Evolutionary conservation across 2,888 invertebrate genomes (phyloP).

Genomic region (Diarsia rubi): DNA sequence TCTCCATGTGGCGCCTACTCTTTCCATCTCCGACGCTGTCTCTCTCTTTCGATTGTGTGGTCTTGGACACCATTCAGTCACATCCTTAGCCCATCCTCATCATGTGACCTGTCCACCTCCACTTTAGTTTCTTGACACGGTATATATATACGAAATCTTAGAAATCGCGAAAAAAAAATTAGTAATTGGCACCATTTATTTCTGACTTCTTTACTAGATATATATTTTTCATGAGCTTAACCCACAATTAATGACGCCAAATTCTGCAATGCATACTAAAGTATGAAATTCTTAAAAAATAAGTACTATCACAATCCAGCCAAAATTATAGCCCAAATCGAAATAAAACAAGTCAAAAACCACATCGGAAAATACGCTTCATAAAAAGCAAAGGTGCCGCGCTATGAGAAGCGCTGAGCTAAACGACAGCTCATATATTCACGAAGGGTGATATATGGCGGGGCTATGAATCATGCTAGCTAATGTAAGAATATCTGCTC

Average conservation of each 20-base stretch:
- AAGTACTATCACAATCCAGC: neutral
- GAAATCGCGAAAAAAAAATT: neutral
- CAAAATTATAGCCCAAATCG: neutral
- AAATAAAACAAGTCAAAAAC: neutral
- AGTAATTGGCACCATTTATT: neutral
- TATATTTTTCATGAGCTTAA: neutral
- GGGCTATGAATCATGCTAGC: constrained; percentile 59
- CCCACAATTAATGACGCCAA: neutral
- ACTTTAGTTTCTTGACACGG: no score
- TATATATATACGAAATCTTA: neutral
- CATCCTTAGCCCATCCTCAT: no score
- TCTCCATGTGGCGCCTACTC: no score
- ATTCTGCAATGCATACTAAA: neutral
- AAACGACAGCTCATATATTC: constrained; percentile 57
- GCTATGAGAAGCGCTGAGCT: constrained; percentile 16
- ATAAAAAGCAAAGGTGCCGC: neutral
- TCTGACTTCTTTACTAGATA: neutral
- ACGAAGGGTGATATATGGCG: constrained; percentile 52
- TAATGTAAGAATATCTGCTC: constrained; percentile 57
- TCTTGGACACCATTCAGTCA: no score
- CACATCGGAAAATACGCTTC: neutral
- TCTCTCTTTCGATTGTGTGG: no score
- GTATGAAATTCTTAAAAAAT: neutral
- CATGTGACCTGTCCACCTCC: no score
- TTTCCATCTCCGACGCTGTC: no score